These are phyloP conservation scores for Chaetodon auriga DNA, from an alignment of 2,113 vertebrate genomes.

Conservation along the genomic window DNA sequence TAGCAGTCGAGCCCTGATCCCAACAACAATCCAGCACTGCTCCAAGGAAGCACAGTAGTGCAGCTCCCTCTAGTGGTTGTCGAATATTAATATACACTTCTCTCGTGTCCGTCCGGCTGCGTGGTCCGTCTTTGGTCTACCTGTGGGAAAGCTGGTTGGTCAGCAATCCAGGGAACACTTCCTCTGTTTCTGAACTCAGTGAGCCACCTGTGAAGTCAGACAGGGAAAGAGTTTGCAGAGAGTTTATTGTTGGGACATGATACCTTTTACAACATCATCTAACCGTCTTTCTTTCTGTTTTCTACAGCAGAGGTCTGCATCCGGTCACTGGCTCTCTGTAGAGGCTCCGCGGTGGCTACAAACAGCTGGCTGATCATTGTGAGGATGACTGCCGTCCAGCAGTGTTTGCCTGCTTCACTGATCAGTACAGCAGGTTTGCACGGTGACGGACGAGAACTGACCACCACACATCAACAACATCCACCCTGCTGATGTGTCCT, in stretches of 20 bases:
- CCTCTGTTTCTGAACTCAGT: conserved; percentile 88
- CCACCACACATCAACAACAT: neutral
- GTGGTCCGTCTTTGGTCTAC: conserved; percentile 74
- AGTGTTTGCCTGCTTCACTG: neutral
- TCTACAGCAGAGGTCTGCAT: conserved; percentile 14
- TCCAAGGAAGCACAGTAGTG: conserved; percentile 32
- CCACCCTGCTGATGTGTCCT: conserved; percentile 6
- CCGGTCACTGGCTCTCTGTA: neutral
- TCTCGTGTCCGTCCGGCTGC: conserved; percentile 18
- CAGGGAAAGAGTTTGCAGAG: neutral
- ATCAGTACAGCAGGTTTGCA: neutral
- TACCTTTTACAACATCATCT: neutral
- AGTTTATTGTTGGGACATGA: neutral
- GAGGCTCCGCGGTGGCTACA: neutral
- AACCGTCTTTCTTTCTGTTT: neutral
- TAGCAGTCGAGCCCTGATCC: conserved; percentile 28
- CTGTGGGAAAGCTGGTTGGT: conserved; percentile 89
- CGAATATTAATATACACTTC: conserved; percentile 25
- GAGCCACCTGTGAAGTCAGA: conserved; percentile 88
- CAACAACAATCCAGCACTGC: conserved; percentile 31
- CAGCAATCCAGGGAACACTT: conserved; percentile 87
- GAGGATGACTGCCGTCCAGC: neutral
- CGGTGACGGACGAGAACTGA: neutral
- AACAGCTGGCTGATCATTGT: neutral
- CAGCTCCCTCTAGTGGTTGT: conserved; percentile 83